These are phyloP conservation scores for Pseudopipra pipra DNA, from an alignment of 2,113 vertebrate species.

Conservation along the genomic window DNA sequence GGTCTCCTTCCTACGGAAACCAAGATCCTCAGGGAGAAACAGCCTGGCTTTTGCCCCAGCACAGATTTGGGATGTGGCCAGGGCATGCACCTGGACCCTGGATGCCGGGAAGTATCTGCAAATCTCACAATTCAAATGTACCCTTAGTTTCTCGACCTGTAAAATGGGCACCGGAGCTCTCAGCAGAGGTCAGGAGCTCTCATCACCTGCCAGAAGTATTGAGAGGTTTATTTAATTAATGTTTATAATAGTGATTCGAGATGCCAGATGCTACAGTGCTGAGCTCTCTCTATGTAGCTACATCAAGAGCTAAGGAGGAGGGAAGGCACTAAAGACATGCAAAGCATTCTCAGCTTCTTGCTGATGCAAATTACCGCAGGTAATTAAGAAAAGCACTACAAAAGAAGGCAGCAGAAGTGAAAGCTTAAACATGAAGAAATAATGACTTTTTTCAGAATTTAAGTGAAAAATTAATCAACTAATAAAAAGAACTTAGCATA, in stretches of 20 bases:
- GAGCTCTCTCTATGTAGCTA: background rate
- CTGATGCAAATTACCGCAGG: slow-evolving; percentile 41
- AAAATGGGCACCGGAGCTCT: background rate
- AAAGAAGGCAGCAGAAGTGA: slow-evolving; percentile 19
- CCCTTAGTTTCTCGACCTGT: background rate
- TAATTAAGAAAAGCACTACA: slow-evolving; percentile 60
- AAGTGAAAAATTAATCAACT: slow-evolving; percentile 63
- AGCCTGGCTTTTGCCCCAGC: slow-evolving; percentile 18
- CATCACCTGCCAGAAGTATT: slow-evolving; percentile 17
- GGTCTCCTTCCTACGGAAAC: slow-evolving; percentile 53
- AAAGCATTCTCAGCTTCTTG: slow-evolving; percentile 42
- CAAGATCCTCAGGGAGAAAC: background rate
- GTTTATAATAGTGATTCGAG: slow-evolving; percentile 6
- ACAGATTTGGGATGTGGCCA: slow-evolving; percentile 7
- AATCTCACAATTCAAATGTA: background rate
- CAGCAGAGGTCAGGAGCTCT: background rate
- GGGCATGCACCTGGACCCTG: background rate
- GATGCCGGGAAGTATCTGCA: background rate
- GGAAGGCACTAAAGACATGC: slow-evolving; percentile 42
- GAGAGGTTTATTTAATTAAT: slow-evolving; percentile 50
- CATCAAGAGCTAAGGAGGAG: slow-evolving; percentile 20
- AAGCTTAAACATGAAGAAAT: slow-evolving; percentile 35
- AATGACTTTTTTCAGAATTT: slow-evolving; percentile 28
- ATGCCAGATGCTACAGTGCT: slow-evolving; percentile 16
- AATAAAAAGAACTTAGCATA: slow-evolving; percentile 46